A percentile compares a stretch with the other conserved stretches of the same genome.
These are phyloP conservation scores for Acleris cristana DNA, from an alignment of 2,888 invertebrate genomes.

Conservation along the genomic window DNA sequence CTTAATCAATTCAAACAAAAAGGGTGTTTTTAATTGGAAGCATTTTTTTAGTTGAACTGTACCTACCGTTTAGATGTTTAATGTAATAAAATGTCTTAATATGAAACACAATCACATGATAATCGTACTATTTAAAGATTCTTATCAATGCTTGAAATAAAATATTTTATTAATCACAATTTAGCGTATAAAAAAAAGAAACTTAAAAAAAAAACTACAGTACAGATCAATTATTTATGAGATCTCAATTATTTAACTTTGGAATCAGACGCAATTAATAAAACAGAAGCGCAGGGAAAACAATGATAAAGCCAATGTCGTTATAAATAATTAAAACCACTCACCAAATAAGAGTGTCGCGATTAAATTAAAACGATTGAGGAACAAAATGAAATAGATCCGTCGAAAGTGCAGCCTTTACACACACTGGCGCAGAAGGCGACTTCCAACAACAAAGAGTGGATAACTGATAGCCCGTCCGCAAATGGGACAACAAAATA, in stretches of 20 bases:
- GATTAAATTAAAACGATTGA: conserved; percentile 36
- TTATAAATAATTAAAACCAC: conserved; percentile 43
- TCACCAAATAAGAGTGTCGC: conserved; percentile 55
- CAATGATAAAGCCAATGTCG: conserved; percentile 28
- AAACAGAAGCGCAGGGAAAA: conserved; percentile 24
- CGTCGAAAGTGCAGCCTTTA: conserved; percentile 78
- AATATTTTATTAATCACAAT: too few species aligned
- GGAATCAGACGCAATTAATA: conserved; percentile 7
- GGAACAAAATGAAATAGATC: conserved; percentile 45
- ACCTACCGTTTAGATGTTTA: too few species aligned
- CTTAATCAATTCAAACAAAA: background rate
- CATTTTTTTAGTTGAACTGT: too few species aligned
- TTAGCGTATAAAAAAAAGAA: too few species aligned
- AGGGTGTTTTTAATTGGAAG: too few species aligned
- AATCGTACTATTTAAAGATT: background rate
- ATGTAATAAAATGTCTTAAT: too few species aligned
- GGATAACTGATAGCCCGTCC: conserved; percentile 56
- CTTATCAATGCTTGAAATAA: background rate
- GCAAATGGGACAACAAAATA: conserved; percentile 51
- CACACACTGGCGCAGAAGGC: conserved; percentile 84
- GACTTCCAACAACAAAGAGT: conserved; percentile 64
- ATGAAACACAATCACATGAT: too few species aligned
- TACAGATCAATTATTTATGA: background rate
- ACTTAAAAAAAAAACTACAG: too few species aligned
- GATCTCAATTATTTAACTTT: background rate